Evolutionary conservation across 2,888 invertebrate species (phyloP).

Genomic region (Limenitis camilla): DNA sequence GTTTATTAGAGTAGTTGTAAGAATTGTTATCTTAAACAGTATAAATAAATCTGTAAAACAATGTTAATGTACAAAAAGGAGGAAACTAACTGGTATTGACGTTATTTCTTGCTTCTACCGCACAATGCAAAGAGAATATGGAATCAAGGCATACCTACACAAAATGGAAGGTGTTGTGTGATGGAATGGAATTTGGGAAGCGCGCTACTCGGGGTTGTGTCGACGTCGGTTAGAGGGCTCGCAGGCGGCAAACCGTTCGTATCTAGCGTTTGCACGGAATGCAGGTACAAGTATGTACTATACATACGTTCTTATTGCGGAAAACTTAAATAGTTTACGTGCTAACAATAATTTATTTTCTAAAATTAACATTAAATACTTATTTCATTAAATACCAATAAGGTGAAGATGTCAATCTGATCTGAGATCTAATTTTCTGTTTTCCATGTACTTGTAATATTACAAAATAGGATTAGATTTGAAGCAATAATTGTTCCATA

Average conservation of each 20-base stretch:
- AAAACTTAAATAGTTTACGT: slow-evolving; percentile 46
- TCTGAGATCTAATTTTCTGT: too few species aligned
- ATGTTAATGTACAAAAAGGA: too few species aligned
- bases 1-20: too few species aligned
- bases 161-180: slow-evolving; percentile 43
- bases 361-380: background rate
- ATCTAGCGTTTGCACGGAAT: slow-evolving; percentile 53
- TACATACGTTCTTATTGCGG: too few species aligned
- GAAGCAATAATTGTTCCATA: too few species aligned
- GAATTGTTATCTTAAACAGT: too few species aligned
- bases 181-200: slow-evolving; percentile 56
- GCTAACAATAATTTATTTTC: slow-evolving; percentile 18
- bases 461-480: too few species aligned
- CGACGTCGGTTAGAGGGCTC: slow-evolving; percentile 46
- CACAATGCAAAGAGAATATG: slow-evolving; percentile 11
- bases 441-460: too few species aligned
- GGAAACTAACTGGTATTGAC: too few species aligned
- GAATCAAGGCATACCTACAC: slow-evolving; percentile 19
- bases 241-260: slow-evolving; percentile 51
- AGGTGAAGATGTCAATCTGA: too few species aligned
- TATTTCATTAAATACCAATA: too few species aligned
- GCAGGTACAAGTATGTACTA: slow-evolving; percentile 46
- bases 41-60: too few species aligned
- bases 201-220: slow-evolving; percentile 44
- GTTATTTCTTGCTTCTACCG: background rate